Base-by-base conservation (phyloP, 2,888 invertebrate genomes). In the Steinernema carpocapsae region DNA sequence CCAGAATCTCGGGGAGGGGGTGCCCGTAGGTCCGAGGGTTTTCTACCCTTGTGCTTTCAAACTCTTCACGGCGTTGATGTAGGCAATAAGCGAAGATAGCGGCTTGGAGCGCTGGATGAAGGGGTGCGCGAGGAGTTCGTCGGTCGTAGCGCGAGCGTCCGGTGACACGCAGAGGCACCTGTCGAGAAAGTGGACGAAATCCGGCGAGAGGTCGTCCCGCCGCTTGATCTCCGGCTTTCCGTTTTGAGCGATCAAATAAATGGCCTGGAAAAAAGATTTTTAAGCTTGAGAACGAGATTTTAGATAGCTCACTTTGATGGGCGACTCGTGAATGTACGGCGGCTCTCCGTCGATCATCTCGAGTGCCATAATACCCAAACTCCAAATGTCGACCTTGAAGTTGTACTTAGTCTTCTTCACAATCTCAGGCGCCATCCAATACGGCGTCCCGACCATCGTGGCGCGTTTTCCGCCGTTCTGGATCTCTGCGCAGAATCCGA, bases 401-500 rank as follows among this genome's bases (percentile, higher is more conserved):
- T 82, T 86, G 82, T 88, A 88, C 72, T 84, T 82, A 56, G 83
- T 81, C 75, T 87, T 84, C 78, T 89, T 89, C 52, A 89, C 88
- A 24, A 90, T 89, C 45, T 90, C 89, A 0, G 96, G 96, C 0
- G 96, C 95, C 96, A 97, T 97, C 97, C 87, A 87, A 74, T 87
- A 87, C 7, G 87, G 87, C 2, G 87, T 87, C 45, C 87, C 87
- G 45, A 87, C 86, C n/a, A 86, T 83, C 42, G 85, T 86, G 52
- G 81, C 81, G 56, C 95, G 90, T 88, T 97, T 96, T 71, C 88
- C 84, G 86, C 95, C 95, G 0, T 94, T 94, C 52, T 93, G 92
- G 73, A 97, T 93, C 88, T 97, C 97, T 1, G 97, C 97, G 89
- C 96, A 97, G 89, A 97, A 97, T 10, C 97, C 97, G 89, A 97